These are phyloP conservation scores for Drosophila nigrodunni DNA, from an alignment of 1,140 invertebrate species.

Conservation along the genomic window DNA sequence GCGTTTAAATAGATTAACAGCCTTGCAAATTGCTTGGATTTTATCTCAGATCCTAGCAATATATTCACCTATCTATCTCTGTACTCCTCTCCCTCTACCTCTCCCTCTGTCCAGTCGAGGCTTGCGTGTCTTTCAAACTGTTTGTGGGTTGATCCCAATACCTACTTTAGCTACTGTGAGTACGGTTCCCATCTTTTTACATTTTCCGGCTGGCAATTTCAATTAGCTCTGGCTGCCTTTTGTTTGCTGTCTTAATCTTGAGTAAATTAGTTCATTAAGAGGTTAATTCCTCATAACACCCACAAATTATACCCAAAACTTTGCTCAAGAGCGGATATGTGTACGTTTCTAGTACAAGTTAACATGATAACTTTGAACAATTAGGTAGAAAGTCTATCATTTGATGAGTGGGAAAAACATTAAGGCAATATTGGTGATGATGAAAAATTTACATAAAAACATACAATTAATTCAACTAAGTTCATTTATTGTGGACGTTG, in stretches of 20 bases:
- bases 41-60: slow-evolving; percentile 63
- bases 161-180: slow-evolving; percentile 17
- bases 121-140: slow-evolving; percentile 38
- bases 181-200: slow-evolving; percentile 30
- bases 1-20: slow-evolving; percentile 84
- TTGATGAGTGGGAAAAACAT: no score
- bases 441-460: no score
- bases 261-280: slow-evolving; percentile 85
- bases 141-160: slow-evolving; percentile 8
- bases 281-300: slow-evolving; percentile 84
- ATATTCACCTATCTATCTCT: slow-evolving; percentile 11
- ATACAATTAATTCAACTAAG: no score
- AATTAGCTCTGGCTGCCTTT: slow-evolving; percentile 76
- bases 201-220: slow-evolving; percentile 38
- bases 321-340: neutral
- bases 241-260: slow-evolving; percentile 81
- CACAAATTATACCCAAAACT: slow-evolving; percentile 68
- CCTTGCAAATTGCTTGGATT: slow-evolving; percentile 77
- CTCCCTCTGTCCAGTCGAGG: neutral
- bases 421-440: no score
- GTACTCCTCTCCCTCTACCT: neutral
- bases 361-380: no score
- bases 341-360: neutral
- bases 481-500: no score
- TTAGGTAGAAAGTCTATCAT: no score